Base-by-base conservation (phyloP, 2,797 vertebrate species). In the Martes flavigula region DNA sequence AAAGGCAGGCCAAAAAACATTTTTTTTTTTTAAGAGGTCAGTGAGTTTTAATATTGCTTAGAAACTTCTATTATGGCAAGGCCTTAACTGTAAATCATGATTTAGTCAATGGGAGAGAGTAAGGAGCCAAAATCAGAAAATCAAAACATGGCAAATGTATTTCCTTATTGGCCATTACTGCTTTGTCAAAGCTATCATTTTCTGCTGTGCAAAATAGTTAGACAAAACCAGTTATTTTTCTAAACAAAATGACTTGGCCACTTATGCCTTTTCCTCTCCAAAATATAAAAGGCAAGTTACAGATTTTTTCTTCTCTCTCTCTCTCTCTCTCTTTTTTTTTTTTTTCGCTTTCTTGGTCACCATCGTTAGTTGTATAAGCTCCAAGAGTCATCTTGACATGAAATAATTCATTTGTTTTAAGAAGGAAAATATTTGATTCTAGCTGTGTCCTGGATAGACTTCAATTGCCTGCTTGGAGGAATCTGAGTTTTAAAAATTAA, bases 151-250 rank as follows among this genome's bases (percentile, higher is more conserved):
- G 77, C 43, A 79, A 92, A 82, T 68, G 5, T 82, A 86, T 94
- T 95, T 97, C 82, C 64, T 94, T 96, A 96, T 64, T 95, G 75
- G 68, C 95, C 43, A 70, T 90, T 91, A 94, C 51, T 94, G 70
- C 18, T 79, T 40, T 62, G 90, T 92, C 51, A 93, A 96, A 92
- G 85, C 46, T 96, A 68, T 91, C 72, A 97, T 96, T 97, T 97
- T 97, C 64, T 94, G 87, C 93, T 96, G 91, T 93, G 90, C 62
- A 84, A 91, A 98, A 91, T 79, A 83, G n/a, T 95, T 97, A 95
- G 62, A 81, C 12, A 77, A 92, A 97, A 84, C 75, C 54, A 58
- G 79, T 96, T 81, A 96, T 94, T 97, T 97, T 96, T 96, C 62
- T 94, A 90, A 96, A 93, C 60, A 97, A 96, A 94, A 90, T 93